A percentile compares a stretch with the other conserved stretches of the same genome.
Conservation (phyloP, 1,140 invertebrate genomes). For the Orchestia grillus region DNA sequence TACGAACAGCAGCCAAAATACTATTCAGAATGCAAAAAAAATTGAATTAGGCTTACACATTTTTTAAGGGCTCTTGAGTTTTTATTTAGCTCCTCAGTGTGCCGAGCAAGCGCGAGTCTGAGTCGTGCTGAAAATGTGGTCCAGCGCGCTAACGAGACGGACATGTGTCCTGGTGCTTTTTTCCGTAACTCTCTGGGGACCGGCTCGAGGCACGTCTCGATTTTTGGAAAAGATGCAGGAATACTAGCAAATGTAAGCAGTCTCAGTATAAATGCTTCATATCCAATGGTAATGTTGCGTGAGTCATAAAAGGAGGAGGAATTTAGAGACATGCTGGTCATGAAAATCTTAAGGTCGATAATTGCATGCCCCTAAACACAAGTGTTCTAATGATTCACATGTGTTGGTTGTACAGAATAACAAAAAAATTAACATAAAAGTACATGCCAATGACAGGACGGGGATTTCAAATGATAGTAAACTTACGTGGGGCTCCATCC, state of each 20-base stretch:
- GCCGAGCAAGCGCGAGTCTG: too few species aligned
- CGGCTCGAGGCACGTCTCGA: too few species aligned
- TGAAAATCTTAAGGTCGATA: neutral
- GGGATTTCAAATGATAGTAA: neutral
- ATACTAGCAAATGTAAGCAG: too few species aligned
- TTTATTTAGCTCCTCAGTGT: too few species aligned
- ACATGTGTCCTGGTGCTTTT: neutral
- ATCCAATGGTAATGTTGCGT: neutral
- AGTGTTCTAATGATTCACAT: neutral
- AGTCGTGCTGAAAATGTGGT: too few species aligned
- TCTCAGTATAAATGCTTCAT: neutral
- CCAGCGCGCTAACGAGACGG: neutral
- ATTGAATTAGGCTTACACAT: too few species aligned
- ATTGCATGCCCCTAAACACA: neutral
- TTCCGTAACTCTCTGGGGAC: too few species aligned
- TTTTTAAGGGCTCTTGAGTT: too few species aligned
- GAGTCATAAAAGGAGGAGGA: neutral
- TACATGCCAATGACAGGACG: neutral
- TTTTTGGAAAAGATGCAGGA: too few species aligned
- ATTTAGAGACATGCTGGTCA: neutral
- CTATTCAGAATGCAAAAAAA: too few species aligned
- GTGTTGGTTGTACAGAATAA: neutral
- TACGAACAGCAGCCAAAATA: too few species aligned
- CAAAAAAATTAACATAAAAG: neutral
- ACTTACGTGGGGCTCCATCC: neutral